These are phyloP conservation scores for Idris sp. DNA, from an alignment of 1,140 invertebrate genomes.

Conservation along the genomic window DNA sequence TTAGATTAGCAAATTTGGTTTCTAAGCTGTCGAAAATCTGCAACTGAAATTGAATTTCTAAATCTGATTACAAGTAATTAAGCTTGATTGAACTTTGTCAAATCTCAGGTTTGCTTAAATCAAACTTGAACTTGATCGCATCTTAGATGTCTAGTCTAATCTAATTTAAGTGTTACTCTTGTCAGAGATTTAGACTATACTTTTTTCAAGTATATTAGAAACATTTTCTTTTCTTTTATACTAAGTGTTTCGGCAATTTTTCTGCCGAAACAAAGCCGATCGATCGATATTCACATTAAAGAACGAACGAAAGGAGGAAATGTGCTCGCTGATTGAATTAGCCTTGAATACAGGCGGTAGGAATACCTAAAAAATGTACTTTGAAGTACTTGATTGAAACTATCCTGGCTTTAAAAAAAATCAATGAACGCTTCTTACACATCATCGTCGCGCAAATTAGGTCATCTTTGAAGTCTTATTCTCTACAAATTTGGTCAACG, in stretches of 20 bases:
- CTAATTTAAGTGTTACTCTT: too few relatives aligned
- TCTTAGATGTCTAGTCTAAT: too few relatives aligned
- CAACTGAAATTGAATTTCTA: too few relatives aligned
- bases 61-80: conserved; percentile 20
- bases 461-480: conserved; percentile 53
- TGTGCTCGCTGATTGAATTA: conserved; percentile 54
- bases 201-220: too few relatives aligned
- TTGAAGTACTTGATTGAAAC: conserved; percentile 69
- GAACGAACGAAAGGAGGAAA: conserved; percentile 30
- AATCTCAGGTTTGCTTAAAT: too few relatives aligned
- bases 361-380: conserved; percentile 58
- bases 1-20: too few relatives aligned
- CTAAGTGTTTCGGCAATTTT: too few relatives aligned
- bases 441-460: conserved; percentile 37
- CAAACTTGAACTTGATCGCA: too few relatives aligned
- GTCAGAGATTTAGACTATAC: too few relatives aligned
- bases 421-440: conserved; percentile 51
- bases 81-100: conserved; percentile 8
- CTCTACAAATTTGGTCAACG: conserved; percentile 40
- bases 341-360: conserved; percentile 22
- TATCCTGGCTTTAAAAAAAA: conserved; percentile 40
- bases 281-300: conserved; percentile 54
- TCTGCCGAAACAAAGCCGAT: conserved; percentile 44
- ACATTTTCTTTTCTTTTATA: too few relatives aligned
- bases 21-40: too few relatives aligned